These are phyloP conservation scores for Arrhopalites spinosus DNA, from an alignment of 2,888 invertebrate species.

Conservation along the genomic window DNA sequence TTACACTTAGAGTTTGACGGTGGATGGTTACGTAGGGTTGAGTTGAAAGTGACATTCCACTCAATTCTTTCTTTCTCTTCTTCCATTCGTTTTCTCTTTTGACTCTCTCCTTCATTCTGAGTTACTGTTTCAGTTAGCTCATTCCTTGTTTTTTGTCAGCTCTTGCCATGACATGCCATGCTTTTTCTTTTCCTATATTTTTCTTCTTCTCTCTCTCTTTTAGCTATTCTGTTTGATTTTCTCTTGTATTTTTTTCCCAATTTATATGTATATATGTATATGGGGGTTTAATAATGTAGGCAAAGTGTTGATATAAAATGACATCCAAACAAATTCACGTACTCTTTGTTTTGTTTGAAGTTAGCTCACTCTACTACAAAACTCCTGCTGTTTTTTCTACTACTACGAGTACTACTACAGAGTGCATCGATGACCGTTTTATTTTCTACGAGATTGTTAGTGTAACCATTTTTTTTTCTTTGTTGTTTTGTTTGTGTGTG, in stretches of 20 bases:
- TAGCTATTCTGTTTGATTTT: not conserved
- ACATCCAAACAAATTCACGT: not conserved
- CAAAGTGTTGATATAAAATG: no score
- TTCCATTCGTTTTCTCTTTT: not conserved
- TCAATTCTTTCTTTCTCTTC: conserved; percentile 9
- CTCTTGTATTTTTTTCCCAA: not conserved
- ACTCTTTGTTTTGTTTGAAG: not conserved
- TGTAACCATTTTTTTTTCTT: not conserved
- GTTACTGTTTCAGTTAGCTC: conserved; percentile 20
- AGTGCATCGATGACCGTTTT: not conserved
- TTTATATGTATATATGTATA: not conserved
- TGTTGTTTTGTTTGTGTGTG: no score
- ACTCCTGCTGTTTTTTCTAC: no score
- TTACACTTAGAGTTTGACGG: conserved; percentile 18
- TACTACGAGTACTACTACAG: no score
- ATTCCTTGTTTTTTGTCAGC: not conserved
- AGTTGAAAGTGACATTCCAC: conserved; percentile 18
- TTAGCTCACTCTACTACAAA: no score
- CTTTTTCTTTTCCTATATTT: not conserved
- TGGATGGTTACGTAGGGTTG: conserved; percentile 7
- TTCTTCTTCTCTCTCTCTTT: not conserved
- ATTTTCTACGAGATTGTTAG: not conserved
- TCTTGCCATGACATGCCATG: not conserved
- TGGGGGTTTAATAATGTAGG: not conserved
- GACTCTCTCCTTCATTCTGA: conserved; percentile 12